Percentiles rank a stretch among this genome's conserved stretches.
phyloP scores from a whole-genome alignment of 2,888 invertebrate species.

The Campoplex nolae region DNA sequence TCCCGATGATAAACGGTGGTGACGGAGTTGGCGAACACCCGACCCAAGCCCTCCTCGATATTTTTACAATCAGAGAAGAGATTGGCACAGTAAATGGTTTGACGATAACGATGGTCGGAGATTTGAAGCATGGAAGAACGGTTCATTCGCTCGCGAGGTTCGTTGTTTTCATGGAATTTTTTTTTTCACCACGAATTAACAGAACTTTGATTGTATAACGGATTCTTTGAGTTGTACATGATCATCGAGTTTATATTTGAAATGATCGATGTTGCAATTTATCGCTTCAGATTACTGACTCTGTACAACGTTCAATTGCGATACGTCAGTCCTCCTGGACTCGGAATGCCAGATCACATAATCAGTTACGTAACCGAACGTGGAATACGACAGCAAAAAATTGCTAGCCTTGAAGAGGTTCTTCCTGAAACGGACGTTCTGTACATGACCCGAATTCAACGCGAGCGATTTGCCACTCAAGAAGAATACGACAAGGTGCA shows the following conservation, averaged over 20 bases:
- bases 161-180: slow-evolving; percentile 18
- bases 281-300: slow-evolving; percentile 89
- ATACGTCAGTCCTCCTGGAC: slow-evolving; percentile 94
- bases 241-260: neutral
- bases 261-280: neutral
- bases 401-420: slow-evolving; percentile 92
- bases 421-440: slow-evolving; percentile 97
- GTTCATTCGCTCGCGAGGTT: slow-evolving; percentile 97
- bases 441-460: slow-evolving; percentile 99
- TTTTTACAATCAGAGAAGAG: slow-evolving; percentile 99
- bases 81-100: slow-evolving; percentile 99
- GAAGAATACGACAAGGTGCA: slow-evolving; percentile 94
- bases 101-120: slow-evolving; percentile 99
- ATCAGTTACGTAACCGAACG: slow-evolving; percentile 91
- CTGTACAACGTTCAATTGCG: slow-evolving; percentile 96
- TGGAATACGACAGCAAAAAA: slow-evolving; percentile 92
- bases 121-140: slow-evolving; percentile 98
- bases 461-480: slow-evolving; percentile 93
- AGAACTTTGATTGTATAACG: neutral
- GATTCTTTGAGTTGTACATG: neutral
- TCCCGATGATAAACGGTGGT: slow-evolving; percentile 98
- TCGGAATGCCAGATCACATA: slow-evolving; percentile 97
- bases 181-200: neutral
- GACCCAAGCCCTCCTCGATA: slow-evolving; percentile 98
- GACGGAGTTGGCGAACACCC: slow-evolving; percentile 99